These are phyloP conservation scores for Clytia hemisphaerica DNA, from an alignment of 30 jellyfish, hydroid and myxozoan genomes.

Conservation along the genomic window DNA sequence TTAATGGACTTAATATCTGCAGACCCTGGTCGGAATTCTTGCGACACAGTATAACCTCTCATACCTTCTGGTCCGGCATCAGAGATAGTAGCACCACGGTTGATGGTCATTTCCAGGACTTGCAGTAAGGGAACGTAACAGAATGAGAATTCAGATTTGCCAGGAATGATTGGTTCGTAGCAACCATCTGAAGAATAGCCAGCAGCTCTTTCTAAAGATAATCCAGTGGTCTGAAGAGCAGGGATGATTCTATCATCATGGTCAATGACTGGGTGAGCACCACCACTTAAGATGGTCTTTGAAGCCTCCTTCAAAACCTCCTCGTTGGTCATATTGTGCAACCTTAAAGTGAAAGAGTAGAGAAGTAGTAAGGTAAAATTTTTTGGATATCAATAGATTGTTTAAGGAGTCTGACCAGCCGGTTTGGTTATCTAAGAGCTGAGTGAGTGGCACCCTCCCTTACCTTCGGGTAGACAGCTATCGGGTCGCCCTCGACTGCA, in stretches of 20 bases:
- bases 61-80: slow-evolving; percentile 34
- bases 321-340: slow-evolving; percentile 7
- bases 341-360: no score
- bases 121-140: slow-evolving; percentile 14
- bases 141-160: slow-evolving; percentile 26
- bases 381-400: no score
- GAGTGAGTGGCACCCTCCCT: no score
- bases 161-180: slow-evolving; percentile 32
- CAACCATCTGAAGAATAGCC: slow-evolving; percentile 17
- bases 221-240: slow-evolving; percentile 1
- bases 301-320: slow-evolving; percentile 16
- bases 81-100: slow-evolving; percentile 23
- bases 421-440: no score
- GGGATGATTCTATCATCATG: slow-evolving; percentile 29
- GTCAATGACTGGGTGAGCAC: slow-evolving; percentile 21
- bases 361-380: no score
- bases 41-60: slow-evolving; percentile 21
- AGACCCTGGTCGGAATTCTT: slow-evolving; percentile 25
- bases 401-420: no score
- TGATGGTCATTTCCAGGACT: slow-evolving; percentile 16
- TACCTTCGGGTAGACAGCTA: no score
- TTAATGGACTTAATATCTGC: slow-evolving; percentile 1
- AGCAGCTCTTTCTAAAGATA: slow-evolving; percentile 9
- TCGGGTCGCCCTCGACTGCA: no score
- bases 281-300: slow-evolving; percentile 21